phyloP scores from a whole-genome alignment of 2,113 vertebrate species.

The Nothobranchius kuhntae region DNA sequence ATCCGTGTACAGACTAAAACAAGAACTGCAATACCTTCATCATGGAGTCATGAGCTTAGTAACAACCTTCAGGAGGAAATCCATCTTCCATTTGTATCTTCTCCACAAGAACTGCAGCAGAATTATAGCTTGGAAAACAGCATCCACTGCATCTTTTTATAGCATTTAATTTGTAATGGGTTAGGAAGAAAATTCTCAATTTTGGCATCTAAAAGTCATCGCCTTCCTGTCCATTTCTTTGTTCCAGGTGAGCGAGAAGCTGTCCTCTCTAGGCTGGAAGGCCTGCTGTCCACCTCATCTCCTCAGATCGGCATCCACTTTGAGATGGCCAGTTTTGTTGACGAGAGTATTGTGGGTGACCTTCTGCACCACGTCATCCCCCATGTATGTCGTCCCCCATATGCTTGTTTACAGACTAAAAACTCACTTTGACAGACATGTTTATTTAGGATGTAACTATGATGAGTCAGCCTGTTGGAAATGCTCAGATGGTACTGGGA shows the following conservation, averaged over 20 bases:
- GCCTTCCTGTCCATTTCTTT: background rate
- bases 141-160: too few relatives aligned
- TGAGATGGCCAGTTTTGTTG: conserved; percentile 87
- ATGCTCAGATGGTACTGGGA: background rate
- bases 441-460: background rate
- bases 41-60: too few relatives aligned
- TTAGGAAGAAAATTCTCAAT: background rate
- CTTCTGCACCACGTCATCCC: conserved; percentile 77
- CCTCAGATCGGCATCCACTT: conserved; percentile 79
- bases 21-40: too few relatives aligned
- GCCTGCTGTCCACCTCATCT: conserved; percentile 72
- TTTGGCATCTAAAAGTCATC: too few relatives aligned
- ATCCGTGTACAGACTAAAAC: too few relatives aligned
- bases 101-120: too few relatives aligned
- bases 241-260: conserved; percentile 76
- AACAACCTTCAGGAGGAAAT: too few relatives aligned
- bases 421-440: background rate
- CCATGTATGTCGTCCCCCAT: conserved; percentile 45
- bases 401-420: background rate
- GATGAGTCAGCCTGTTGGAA: background rate
- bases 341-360: conserved; percentile 79
- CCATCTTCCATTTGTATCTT: too few relatives aligned
- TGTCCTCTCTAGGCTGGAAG: conserved; percentile 72
- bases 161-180: too few relatives aligned
- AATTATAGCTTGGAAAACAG: too few relatives aligned